Conservation (phyloP, 2,113 vertebrate genomes). For the Paracyprichromis sp. region DNA sequence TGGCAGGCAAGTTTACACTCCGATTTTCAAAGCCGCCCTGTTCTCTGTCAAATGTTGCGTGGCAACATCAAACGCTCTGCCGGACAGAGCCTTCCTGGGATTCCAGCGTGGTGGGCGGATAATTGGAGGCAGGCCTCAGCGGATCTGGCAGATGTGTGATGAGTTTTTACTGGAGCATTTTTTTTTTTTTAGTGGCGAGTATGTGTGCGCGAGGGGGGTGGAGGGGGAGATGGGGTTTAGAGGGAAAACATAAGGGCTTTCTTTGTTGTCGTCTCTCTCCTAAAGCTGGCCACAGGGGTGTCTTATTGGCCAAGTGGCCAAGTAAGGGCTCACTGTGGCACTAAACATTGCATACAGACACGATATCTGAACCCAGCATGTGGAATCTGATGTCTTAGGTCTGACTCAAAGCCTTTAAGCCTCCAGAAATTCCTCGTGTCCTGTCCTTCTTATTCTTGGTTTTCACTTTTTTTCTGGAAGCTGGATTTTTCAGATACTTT, state of each 20-base stretch:
- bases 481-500: constrained; percentile 17
- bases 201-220: neutral
- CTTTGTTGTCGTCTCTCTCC: constrained; percentile 60
- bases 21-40: constrained; percentile 68
- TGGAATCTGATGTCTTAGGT: constrained; percentile 70
- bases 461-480: constrained; percentile 36
- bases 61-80: constrained; percentile 71
- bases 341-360: constrained; percentile 67
- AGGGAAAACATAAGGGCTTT: constrained; percentile 62
- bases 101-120: constrained; percentile 68
- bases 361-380: constrained; percentile 67
- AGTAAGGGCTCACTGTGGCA: constrained; percentile 43
- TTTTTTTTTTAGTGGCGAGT: constrained; percentile 22
- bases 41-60: constrained; percentile 71
- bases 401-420: constrained; percentile 62
- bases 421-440: constrained; percentile 38
- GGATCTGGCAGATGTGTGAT: constrained; percentile 67
- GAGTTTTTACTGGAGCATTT: constrained; percentile 60
- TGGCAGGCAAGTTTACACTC: constrained; percentile 68
- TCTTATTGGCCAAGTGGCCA: constrained; percentile 52
- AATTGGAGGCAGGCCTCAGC: constrained; percentile 69
- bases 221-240: constrained; percentile 29
- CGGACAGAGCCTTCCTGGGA: constrained; percentile 68
- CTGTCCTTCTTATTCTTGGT: constrained; percentile 5
- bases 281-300: constrained; percentile 47